A percentile compares a stretch with the other conserved stretches of the same genome.
Conservation (phyloP, 2,888 invertebrate genomes). For the Argyresthia albistria region DNA sequence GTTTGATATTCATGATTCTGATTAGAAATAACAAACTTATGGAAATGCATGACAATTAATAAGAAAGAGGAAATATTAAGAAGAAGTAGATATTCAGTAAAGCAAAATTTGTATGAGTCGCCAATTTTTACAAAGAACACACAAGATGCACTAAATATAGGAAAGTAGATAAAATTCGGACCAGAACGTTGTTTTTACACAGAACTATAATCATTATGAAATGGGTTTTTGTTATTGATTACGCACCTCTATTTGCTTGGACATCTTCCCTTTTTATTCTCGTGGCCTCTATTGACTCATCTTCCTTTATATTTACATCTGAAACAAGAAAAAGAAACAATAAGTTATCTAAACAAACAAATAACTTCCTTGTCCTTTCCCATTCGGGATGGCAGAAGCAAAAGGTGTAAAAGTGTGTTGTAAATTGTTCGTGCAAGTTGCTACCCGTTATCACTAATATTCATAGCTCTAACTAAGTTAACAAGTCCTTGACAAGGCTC, state of each 20-base stretch:
- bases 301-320: slow-evolving; percentile 32
- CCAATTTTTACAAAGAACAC: background rate
- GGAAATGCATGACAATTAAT: background rate
- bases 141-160: background rate
- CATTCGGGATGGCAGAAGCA: too few relatives aligned
- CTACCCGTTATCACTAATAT: too few relatives aligned
- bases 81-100: background rate
- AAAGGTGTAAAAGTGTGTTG: too few relatives aligned
- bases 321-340: slow-evolving; percentile 29
- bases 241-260: slow-evolving; percentile 67
- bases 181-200: slow-evolving; percentile 20
- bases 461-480: too few relatives aligned
- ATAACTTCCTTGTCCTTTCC: background rate
- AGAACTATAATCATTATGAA: slow-evolving; percentile 5
- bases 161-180: slow-evolving; percentile 15
- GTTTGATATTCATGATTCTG: too few relatives aligned
- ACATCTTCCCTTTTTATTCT: slow-evolving; percentile 63
- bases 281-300: slow-evolving; percentile 51
- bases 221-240: slow-evolving; percentile 7
- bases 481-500: too few relatives aligned
- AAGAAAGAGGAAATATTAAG: background rate
- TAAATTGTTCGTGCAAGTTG: too few relatives aligned
- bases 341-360: background rate
- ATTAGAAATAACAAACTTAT: too few relatives aligned
- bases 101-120: background rate